These are phyloP conservation scores for Alca torda DNA, from an alignment of 2,797 vertebrate species.

Conservation along the genomic window DNA sequence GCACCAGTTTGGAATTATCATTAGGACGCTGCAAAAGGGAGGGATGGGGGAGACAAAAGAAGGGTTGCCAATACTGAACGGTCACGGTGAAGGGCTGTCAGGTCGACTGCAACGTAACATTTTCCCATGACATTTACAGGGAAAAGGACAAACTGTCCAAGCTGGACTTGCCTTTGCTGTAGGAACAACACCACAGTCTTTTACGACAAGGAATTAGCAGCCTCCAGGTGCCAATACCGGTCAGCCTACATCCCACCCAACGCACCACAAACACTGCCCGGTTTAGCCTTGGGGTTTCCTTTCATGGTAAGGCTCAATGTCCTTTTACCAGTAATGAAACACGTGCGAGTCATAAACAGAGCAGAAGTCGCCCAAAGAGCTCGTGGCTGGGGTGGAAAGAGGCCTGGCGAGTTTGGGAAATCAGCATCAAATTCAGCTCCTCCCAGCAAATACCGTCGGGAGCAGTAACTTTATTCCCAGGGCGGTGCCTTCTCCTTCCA, in stretches of 20 bases:
- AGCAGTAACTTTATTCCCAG: neutral
- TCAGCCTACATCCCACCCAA: neutral
- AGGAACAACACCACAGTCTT: neutral
- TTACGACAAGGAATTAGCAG: neutral
- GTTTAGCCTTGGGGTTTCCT: neutral
- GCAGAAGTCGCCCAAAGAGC: neutral
- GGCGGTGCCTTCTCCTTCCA: neutral
- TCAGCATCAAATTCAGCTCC: neutral
- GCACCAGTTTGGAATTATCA: neutral
- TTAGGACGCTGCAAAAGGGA: neutral
- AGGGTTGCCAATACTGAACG: neutral
- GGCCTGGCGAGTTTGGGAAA: neutral
- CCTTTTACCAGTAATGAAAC: neutral
- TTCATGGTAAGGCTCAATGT: neutral
- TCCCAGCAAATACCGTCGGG: neutral
- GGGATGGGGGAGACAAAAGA: neutral
- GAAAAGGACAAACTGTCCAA: neutral
- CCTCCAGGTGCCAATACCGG: neutral
- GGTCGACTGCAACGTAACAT: neutral
- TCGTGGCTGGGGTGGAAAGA: neutral
- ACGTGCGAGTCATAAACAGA: neutral
- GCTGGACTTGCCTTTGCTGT: neutral
- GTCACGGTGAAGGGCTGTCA: neutral
- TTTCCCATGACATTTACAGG: neutral
- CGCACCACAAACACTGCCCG: neutral